phyloP scores from a whole-genome alignment of 2,888 invertebrate genomes.

The Pollenia angustigena region DNA sequence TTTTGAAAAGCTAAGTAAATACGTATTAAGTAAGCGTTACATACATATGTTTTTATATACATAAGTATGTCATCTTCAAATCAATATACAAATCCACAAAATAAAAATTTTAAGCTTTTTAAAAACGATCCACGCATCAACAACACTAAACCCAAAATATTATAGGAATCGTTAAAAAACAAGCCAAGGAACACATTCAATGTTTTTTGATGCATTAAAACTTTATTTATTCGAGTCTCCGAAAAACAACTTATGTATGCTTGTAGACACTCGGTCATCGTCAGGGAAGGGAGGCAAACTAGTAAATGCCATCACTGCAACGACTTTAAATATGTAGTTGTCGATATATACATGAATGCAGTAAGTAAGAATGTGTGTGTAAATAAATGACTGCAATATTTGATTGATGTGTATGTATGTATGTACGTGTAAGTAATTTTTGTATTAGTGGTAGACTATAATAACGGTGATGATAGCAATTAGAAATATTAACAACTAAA shows the following conservation, averaged over 20 bases:
- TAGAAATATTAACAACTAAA: constrained; percentile 67
- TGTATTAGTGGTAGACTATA: constrained; percentile 30
- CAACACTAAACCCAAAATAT: no score
- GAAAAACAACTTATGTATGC: not conserved
- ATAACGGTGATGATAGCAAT: constrained; percentile 56
- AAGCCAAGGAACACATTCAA: no score
- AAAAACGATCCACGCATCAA: no score
- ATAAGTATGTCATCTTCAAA: no score
- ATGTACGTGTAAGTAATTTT: not conserved
- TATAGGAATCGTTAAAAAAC: no score
- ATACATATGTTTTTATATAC: no score
- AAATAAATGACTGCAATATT: constrained; percentile 11
- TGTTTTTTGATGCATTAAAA: not conserved
- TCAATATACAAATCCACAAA: no score
- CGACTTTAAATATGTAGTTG: constrained; percentile 47
- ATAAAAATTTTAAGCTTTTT: no score
- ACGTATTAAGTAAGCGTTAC: no score
- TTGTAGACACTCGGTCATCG: not conserved
- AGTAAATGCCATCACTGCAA: constrained; percentile 15
- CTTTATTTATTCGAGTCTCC: not conserved
- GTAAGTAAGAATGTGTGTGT: not conserved
- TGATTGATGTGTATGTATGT: not conserved
- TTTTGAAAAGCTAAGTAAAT: no score
- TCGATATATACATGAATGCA: constrained; percentile 7
- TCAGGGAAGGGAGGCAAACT: constrained; percentile 5